These are phyloP conservation scores for Yponomeuta malinellus DNA, from an alignment of 2,888 invertebrate species.

Conservation along the genomic window DNA sequence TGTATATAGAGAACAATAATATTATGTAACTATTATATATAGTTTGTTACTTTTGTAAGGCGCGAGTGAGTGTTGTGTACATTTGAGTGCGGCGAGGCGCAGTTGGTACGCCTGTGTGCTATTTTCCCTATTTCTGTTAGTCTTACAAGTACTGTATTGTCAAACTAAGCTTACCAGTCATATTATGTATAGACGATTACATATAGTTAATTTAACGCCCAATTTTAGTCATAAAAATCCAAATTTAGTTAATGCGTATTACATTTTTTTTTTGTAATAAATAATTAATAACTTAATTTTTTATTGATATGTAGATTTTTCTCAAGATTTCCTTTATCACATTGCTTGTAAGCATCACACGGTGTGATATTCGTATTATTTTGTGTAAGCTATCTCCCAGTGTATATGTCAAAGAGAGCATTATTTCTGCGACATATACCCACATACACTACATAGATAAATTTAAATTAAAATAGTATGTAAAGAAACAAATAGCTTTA, in stretches of 20 bases:
- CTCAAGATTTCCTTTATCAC: slow-evolving; percentile 45
- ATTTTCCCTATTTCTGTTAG: slow-evolving; percentile 56
- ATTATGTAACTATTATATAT: slow-evolving; percentile 59
- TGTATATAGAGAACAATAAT: slow-evolving; percentile 71
- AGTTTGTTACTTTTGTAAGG: slow-evolving; percentile 69
- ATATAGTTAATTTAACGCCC: slow-evolving; percentile 61
- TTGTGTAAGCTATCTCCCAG: slow-evolving; percentile 39
- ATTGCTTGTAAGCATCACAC: slow-evolving; percentile 62
- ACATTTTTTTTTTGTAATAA: not conserved
- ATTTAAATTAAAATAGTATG: slow-evolving; percentile 27
- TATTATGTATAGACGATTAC: slow-evolving; percentile 68
- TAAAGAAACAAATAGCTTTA: slow-evolving; percentile 1
- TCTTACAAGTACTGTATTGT: slow-evolving; percentile 65
- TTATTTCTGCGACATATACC: slow-evolving; percentile 29
- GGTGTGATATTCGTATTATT: slow-evolving; percentile 56
- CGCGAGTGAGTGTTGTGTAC: slow-evolving; percentile 58
- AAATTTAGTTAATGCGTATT: slow-evolving; percentile 70
- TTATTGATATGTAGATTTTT: slow-evolving; percentile 43
- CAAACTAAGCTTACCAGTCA: slow-evolving; percentile 73
- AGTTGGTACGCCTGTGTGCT: slow-evolving; percentile 52
- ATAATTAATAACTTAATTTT: slow-evolving; percentile 23
- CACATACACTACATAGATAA: slow-evolving; percentile 29
- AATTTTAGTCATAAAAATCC: slow-evolving; percentile 75
- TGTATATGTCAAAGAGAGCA: slow-evolving; percentile 1
- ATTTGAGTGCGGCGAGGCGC: slow-evolving; percentile 41